phyloP scores from a whole-genome alignment of 1,140 invertebrate genomes.

The Zaprionus kolodkinae region DNA sequence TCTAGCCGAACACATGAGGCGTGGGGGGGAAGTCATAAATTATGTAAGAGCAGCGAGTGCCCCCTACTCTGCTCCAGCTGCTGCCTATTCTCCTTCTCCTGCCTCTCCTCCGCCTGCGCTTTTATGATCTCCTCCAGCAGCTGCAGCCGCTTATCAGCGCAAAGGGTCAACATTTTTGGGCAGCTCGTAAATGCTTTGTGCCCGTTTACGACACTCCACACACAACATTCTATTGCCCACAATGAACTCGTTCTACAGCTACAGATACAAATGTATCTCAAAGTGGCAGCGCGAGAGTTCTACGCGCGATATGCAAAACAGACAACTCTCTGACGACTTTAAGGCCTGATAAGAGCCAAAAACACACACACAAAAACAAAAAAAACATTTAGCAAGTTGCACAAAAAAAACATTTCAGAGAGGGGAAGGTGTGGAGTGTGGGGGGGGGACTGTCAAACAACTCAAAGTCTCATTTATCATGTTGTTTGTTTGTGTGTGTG shows the following conservation, averaged over 20 bases:
- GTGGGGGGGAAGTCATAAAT: conserved; percentile 75
- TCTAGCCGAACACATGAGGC: conserved; percentile 45
- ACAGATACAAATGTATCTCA: conserved; percentile 49
- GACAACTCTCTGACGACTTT: conserved; percentile 67
- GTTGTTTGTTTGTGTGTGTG: no score
- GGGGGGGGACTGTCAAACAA: conserved; percentile 67
- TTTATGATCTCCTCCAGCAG: not conserved
- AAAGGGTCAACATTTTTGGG: not conserved
- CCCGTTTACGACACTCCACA: not conserved
- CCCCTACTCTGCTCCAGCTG: not conserved
- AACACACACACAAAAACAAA: conserved; percentile 20
- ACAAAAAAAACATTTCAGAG: conserved; percentile 54
- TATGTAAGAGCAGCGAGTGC: conserved; percentile 66
- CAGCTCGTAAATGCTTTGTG: not conserved
- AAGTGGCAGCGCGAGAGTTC: conserved; percentile 4
- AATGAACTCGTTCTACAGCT: conserved; percentile 4
- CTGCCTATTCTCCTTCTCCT: not conserved
- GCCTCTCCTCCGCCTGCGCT: not conserved
- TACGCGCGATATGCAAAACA: conserved; percentile 51
- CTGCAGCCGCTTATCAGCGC: not conserved
- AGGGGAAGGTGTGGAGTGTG: not conserved
- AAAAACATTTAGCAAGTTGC: conserved; percentile 72
- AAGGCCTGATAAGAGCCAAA: conserved; percentile 63
- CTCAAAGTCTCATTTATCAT: conserved; percentile 84
- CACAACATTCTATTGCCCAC: not conserved